Percentiles rank a stretch among this genome's conserved stretches.
These are phyloP conservation scores for Epistrophella euchroma DNA, from an alignment of 2,888 invertebrate species.

Conservation along the genomic window DNA sequence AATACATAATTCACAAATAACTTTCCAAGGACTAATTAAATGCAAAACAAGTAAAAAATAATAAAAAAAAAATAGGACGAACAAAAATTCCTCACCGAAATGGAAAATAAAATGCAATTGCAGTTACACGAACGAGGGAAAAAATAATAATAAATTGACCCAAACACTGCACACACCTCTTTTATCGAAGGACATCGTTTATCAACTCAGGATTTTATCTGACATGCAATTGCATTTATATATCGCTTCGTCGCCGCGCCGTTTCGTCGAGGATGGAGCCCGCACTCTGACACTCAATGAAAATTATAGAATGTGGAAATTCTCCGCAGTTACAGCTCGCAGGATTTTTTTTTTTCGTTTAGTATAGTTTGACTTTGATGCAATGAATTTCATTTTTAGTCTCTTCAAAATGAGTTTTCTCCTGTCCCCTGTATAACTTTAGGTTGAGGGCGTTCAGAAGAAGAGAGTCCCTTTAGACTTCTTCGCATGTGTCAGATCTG, in stretches of 20 bases:
- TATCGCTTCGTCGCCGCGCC: conserved; percentile 3
- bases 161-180: conserved; percentile 39
- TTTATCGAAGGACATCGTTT: conserved; percentile 53
- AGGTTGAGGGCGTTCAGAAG: not conserved
- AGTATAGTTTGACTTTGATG: conserved; percentile 17
- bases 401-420: conserved; percentile 41
- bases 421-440: not conserved
- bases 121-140: conserved; percentile 17
- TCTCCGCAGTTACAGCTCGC: conserved; percentile 25
- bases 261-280: not conserved
- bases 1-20: conserved; percentile 43
- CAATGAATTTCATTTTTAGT: conserved; percentile 20
- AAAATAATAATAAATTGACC: conserved; percentile 33
- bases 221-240: conserved; percentile 65
- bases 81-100: not conserved
- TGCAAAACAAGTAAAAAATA: not conserved
- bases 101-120: conserved; percentile 31
- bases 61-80: not conserved
- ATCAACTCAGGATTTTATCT: conserved; percentile 64
- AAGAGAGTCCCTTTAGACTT: conserved; percentile 19
- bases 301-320: conserved; percentile 17
- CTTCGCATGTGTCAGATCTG: conserved; percentile 70
- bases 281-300: conserved; percentile 44
- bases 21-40: conserved; percentile 34
- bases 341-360: conserved; percentile 19